These are phyloP conservation scores for Ictidomys tridecemlineatus DNA, from an alignment of 2,113 vertebrate species.

Conservation along the genomic window DNA sequence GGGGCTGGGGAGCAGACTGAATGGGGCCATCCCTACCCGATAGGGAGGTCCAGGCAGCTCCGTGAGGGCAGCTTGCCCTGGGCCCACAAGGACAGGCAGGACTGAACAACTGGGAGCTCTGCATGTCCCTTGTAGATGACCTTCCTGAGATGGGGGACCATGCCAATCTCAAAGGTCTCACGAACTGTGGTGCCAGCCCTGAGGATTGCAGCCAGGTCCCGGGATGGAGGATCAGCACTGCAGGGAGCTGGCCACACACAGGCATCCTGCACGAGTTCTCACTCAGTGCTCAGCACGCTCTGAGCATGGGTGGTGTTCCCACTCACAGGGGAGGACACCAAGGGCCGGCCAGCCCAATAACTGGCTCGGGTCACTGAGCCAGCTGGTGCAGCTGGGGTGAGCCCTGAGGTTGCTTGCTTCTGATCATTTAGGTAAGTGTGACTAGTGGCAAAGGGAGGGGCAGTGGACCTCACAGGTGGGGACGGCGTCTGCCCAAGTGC, in stretches of 20 bases:
- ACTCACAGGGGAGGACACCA: background rate
- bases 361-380: background rate
- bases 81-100: too few species aligned
- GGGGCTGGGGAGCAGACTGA: background rate
- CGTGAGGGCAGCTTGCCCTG: accelerated
- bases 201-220: slow-evolving; percentile 68
- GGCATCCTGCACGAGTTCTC: background rate
- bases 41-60: too few species aligned
- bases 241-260: accelerated
- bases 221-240: background rate
- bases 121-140: slow-evolving; percentile 19
- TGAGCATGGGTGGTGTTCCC: too few species aligned
- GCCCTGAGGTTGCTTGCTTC: accelerated
- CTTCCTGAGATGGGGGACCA: slow-evolving; percentile 46
- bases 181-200: slow-evolving; percentile 70
- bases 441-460: background rate
- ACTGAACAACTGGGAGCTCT: background rate
- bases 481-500: too few species aligned
- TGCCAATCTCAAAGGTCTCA: slow-evolving; percentile 67
- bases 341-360: background rate
- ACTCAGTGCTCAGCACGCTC: background rate
- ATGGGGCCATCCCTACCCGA: background rate
- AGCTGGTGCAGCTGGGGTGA: background rate
- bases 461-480: too few species aligned
- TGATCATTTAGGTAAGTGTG: background rate